Evolutionary conservation across 1,140 invertebrate genomes (phyloP).

Genomic region (Zeugodacus cucurbitae): DNA sequence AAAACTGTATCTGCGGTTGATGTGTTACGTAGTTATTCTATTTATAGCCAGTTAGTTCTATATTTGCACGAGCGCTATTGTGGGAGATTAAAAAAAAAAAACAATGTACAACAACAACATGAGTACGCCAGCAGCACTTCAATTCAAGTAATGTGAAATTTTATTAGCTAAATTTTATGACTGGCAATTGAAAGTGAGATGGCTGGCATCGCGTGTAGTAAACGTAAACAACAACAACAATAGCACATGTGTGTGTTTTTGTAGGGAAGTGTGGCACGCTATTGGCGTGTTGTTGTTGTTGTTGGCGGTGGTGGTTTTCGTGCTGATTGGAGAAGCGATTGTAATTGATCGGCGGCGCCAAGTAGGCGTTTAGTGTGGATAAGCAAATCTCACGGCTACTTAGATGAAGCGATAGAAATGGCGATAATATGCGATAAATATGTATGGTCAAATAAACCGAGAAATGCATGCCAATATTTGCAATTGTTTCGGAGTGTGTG

Average conservation of each 20-base stretch:
- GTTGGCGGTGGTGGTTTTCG: neutral
- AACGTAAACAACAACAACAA: neutral
- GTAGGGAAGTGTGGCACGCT: neutral
- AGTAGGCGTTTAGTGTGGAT: neutral
- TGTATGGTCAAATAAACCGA: neutral
- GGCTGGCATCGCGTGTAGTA: slow-evolving; percentile 13
- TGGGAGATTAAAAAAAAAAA: neutral
- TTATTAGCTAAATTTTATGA: slow-evolving; percentile 14
- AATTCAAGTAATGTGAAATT: neutral
- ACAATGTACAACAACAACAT: neutral
- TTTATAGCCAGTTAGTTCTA: slow-evolving; percentile 3
- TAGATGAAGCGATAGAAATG: neutral
- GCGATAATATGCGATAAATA: neutral
- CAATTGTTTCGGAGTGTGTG: neutral
- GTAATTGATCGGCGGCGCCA: slow-evolving; percentile 29
- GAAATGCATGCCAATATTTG: neutral
- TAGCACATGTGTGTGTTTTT: neutral
- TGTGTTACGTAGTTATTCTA: slow-evolving; percentile 15
- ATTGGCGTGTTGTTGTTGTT: neutral
- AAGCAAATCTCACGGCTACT: neutral
- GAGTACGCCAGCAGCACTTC: neutral
- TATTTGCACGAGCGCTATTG: neutral
- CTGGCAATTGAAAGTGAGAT: slow-evolving; percentile 22
- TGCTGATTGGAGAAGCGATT: slow-evolving; percentile 5
- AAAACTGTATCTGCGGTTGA: neutral